Conservation (phyloP, 2,888 invertebrate species). For the Helicoverpa assulta region DNA sequence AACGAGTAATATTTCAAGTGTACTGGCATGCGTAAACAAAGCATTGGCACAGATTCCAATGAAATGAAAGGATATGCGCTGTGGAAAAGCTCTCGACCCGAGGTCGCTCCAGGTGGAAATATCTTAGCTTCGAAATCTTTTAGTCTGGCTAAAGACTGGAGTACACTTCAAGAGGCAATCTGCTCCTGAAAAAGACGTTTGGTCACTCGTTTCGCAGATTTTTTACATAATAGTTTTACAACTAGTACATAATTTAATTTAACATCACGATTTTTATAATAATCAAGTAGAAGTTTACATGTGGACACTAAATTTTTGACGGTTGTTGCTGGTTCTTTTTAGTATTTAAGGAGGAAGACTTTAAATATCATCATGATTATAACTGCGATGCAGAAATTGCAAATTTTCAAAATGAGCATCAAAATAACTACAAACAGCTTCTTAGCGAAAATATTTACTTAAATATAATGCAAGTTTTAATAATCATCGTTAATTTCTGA, state of each 20-base stretch:
- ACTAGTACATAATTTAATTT: not conserved
- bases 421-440: slow-evolving; percentile 14
- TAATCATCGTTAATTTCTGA: slow-evolving; percentile 38
- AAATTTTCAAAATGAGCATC: slow-evolving; percentile 1
- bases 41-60: slow-evolving; percentile 81
- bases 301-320: too few relatives aligned
- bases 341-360: not conserved
- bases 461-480: slow-evolving; percentile 42
- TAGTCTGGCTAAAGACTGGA: slow-evolving; percentile 56
- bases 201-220: not conserved
- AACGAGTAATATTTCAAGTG: slow-evolving; percentile 61
- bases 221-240: not conserved
- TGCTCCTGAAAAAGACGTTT: slow-evolving; percentile 36
- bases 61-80: slow-evolving; percentile 86
- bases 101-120: slow-evolving; percentile 73
- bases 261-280: not conserved
- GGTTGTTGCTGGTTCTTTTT: too few relatives aligned
- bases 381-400: not conserved
- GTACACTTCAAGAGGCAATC: slow-evolving; percentile 56
- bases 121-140: slow-evolving; percentile 73
- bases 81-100: slow-evolving; percentile 79
- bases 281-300: too few relatives aligned
- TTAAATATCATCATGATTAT: too few relatives aligned
- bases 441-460: slow-evolving; percentile 21
- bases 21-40: slow-evolving; percentile 68